A percentile compares a stretch with the other conserved stretches of the same genome.
Evolutionary conservation across 2,797 vertebrate genomes (phyloP).

Genomic region (Poecilia velifera): DNA sequence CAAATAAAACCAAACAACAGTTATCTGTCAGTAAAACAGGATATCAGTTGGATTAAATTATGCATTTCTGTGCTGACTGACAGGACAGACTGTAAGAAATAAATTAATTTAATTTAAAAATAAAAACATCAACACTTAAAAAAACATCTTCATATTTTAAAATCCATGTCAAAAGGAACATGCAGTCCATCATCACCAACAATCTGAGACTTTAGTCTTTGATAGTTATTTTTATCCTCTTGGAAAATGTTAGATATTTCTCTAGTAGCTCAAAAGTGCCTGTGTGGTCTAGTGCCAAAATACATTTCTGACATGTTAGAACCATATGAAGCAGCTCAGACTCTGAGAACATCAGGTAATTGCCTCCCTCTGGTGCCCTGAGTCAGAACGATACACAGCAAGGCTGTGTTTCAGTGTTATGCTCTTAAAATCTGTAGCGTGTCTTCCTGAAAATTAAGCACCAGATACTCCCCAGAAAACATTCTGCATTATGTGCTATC

Average conservation of each 20-base stretch:
- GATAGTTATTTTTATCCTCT: not conserved
- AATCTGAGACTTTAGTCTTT: not conserved
- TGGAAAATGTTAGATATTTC: not conserved
- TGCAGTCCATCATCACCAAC: not conserved
- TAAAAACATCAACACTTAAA: not conserved
- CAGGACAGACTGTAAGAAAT: constrained; percentile 18
- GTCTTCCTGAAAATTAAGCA: not conserved
- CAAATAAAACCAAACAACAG: constrained; percentile 27
- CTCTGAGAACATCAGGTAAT: too few species aligned
- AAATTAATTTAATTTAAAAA: not conserved
- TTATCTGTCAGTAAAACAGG: not conserved
- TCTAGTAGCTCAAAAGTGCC: not conserved
- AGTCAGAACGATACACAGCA: too few species aligned
- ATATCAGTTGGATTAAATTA: not conserved
- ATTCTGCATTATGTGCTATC: not conserved
- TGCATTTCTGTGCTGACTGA: constrained; percentile 9
- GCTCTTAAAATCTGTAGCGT: too few species aligned
- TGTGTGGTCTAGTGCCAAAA: too few species aligned
- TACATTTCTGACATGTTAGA: too few species aligned
- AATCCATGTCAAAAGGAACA: not conserved
- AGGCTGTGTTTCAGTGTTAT: too few species aligned
- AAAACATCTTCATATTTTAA: not conserved
- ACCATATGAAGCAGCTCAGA: too few species aligned
- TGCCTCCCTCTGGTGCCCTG: too few species aligned
- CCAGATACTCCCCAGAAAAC: not conserved